These are phyloP conservation scores for Pentamera pediparva DNA, from an alignment of 53 echinoderm and acorn worm genomes.

Conservation along the genomic window DNA sequence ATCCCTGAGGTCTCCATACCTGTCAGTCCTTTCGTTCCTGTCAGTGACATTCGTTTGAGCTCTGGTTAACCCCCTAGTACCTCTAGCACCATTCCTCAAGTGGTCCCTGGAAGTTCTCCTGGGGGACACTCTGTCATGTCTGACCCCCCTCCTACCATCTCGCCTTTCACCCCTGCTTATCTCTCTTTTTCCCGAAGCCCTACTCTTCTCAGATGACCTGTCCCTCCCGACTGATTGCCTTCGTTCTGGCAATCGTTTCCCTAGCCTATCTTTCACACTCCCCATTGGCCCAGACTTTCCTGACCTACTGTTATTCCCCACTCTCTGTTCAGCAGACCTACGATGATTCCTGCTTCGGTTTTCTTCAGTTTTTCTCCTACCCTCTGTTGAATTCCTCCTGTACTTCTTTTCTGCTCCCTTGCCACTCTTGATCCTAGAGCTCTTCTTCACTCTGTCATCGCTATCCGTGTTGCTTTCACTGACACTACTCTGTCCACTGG, in stretches of 20 bases:
- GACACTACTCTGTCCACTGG: not conserved
- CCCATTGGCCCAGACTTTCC: not conserved
- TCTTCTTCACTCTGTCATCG: not conserved
- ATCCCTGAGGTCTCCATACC: not conserved
- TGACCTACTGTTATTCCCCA: too few species aligned
- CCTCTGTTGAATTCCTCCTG: not conserved
- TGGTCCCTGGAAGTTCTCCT: not conserved
- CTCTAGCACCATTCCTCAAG: not conserved
- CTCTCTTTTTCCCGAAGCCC: too few species aligned
- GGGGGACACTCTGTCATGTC: too few species aligned
- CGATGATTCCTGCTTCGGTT: too few species aligned
- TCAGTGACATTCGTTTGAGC: not conserved
- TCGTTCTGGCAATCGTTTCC: not conserved
- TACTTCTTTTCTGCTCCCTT: not conserved
- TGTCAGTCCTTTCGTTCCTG: not conserved
- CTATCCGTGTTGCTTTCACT: not conserved
- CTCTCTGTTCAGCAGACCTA: too few species aligned
- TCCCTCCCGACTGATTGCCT: not conserved
- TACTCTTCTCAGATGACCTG: not conserved
- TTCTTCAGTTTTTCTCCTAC: not conserved
- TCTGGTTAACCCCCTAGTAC: too few species aligned
- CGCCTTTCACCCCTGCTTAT: not conserved
- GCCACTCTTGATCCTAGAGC: too few species aligned
- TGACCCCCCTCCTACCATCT: not conserved
- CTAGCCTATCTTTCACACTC: conserved; percentile 30